phyloP scores from a whole-genome alignment of 1,140 invertebrate species.

The Helicoverpa armigera region DNA sequence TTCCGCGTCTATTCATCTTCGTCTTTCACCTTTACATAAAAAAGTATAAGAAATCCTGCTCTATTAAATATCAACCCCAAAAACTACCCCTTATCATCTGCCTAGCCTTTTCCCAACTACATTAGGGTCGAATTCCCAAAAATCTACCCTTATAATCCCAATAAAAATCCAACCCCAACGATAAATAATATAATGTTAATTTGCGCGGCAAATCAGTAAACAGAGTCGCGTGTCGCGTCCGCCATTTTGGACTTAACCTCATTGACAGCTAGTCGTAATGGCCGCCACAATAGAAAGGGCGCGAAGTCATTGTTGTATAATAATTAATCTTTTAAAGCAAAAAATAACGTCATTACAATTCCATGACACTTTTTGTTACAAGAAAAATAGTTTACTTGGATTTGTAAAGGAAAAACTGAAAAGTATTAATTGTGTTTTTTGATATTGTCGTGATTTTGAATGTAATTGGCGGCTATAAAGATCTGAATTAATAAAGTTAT shows the following conservation, averaged over 20 bases:
- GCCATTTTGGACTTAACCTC: slow-evolving; percentile 53
- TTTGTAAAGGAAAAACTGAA: not conserved
- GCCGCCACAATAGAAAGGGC: slow-evolving; percentile 48
- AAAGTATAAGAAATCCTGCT: not conserved
- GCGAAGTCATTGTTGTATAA: slow-evolving; percentile 45
- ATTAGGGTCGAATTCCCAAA: not conserved
- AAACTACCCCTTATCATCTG: not conserved
- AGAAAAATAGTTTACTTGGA: slow-evolving; percentile 1
- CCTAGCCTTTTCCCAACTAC: too few species aligned
- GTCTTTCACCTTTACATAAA: not conserved
- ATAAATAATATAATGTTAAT: slow-evolving; percentile 49
- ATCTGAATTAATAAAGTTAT: not conserved
- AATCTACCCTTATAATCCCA: slow-evolving; percentile 9
- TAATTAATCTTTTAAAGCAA: slow-evolving; percentile 40
- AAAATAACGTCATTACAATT: slow-evolving; percentile 36
- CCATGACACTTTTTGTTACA: slow-evolving; percentile 35
- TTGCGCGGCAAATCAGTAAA: slow-evolving; percentile 47
- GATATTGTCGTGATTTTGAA: not conserved
- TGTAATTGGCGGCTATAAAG: not conserved
- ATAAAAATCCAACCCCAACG: slow-evolving; percentile 14
- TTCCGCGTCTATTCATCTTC: too few species aligned
- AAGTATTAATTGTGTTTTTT: not conserved
- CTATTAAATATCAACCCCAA: not conserved
- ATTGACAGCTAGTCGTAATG: slow-evolving; percentile 50
- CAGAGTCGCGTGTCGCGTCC: slow-evolving; percentile 47